Percentiles rank a stretch among this genome's conserved stretches.
phyloP scores from a whole-genome alignment of 1,140 invertebrate species.

The Lasaia peninsularis region DNA sequence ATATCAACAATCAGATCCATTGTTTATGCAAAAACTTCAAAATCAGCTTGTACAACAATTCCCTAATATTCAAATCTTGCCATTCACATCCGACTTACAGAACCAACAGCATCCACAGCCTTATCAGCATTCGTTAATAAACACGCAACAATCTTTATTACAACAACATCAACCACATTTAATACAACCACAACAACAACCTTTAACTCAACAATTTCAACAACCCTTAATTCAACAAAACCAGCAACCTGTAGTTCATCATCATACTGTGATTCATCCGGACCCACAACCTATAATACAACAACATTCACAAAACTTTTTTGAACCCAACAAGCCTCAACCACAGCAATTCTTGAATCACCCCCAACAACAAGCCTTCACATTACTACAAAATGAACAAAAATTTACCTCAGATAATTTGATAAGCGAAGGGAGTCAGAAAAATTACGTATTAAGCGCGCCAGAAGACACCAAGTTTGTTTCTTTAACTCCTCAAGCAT shows the following conservation, averaged over 20 bases:
- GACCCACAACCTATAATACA: slow-evolving; percentile 36
- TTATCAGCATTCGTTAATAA: background rate
- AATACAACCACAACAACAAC: slow-evolving; percentile 16
- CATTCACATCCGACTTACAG: slow-evolving; percentile 41
- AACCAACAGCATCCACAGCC: background rate
- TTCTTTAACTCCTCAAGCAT: slow-evolving; percentile 47
- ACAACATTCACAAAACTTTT: slow-evolving; percentile 21
- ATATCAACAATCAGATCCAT: slow-evolving; percentile 65
- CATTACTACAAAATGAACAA: slow-evolving; percentile 51
- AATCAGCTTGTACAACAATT: slow-evolving; percentile 57
- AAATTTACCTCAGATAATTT: slow-evolving; percentile 62
- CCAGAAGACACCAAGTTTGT: slow-evolving; percentile 46
- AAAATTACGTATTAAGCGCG: slow-evolving; percentile 52
- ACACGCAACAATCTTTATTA: background rate
- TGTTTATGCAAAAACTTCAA: slow-evolving; percentile 62
- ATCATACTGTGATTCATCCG: no score
- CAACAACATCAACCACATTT: background rate
- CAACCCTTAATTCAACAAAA: background rate
- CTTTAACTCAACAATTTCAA: background rate
- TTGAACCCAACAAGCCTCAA: background rate
- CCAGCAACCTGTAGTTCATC: background rate
- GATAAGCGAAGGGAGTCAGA: slow-evolving; percentile 35
- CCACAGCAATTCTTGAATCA: background rate
- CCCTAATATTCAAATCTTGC: slow-evolving; percentile 55
- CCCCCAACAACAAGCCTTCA: background rate